These are phyloP conservation scores for Eurystomus glaucurus DNA, from an alignment of 2,797 vertebrate species.

Conservation along the genomic window DNA sequence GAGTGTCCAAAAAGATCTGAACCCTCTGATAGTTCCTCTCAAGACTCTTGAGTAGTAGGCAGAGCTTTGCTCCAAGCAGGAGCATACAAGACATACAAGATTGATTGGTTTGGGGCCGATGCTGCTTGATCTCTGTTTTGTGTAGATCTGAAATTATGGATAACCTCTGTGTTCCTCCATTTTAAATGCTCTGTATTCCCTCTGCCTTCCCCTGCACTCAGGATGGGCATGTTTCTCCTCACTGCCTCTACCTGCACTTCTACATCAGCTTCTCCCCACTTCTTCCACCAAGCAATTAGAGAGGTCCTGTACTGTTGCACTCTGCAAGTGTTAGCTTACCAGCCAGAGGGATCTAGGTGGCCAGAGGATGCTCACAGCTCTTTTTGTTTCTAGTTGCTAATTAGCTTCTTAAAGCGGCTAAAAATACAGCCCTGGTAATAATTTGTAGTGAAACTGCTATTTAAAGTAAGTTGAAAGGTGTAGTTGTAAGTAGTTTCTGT, in stretches of 20 bases:
- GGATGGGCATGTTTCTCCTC: neutral
- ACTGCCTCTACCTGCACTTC: neutral
- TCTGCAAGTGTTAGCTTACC: constrained; percentile 47
- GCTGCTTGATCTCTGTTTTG: neutral
- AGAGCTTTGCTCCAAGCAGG: neutral
- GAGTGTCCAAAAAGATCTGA: neutral
- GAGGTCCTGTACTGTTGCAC: constrained; percentile 33
- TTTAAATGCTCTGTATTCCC: neutral
- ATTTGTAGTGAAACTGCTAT: constrained; percentile 68
- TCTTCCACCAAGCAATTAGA: constrained; percentile 9
- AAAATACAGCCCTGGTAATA: constrained; percentile 58
- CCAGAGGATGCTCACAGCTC: constrained; percentile 19
- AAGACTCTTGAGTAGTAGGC: neutral
- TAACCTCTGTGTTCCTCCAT: neutral
- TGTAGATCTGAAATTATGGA: neutral
- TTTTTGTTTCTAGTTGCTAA: constrained; percentile 54
- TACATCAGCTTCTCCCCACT: neutral
- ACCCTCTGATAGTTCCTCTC: neutral
- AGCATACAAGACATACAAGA: neutral
- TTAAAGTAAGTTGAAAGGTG: constrained; percentile 78
- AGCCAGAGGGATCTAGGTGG: neutral
- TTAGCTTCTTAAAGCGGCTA: constrained; percentile 51
- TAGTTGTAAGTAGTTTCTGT: constrained; percentile 65
- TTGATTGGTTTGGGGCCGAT: neutral
- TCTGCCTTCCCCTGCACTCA: neutral